phyloP scores from a whole-genome alignment of 2,113 vertebrate genomes.

The Corythornis vintsioides region DNA sequence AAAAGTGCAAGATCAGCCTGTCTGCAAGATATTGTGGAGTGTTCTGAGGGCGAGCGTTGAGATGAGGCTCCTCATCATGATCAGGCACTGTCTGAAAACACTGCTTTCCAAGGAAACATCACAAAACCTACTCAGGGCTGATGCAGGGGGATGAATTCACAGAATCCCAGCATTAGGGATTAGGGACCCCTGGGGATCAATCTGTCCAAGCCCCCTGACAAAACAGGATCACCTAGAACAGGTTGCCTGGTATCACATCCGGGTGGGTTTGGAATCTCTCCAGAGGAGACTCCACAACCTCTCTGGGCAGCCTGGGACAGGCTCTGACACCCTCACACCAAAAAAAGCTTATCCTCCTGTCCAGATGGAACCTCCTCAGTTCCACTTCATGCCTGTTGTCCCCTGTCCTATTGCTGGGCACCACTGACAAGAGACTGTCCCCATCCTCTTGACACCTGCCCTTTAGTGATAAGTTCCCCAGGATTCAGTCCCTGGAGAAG shows the following conservation, averaged over 20 bases:
- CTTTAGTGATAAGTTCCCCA: background rate
- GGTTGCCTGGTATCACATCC: background rate
- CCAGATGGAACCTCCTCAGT: background rate
- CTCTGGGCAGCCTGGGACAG: background rate
- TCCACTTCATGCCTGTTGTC: background rate
- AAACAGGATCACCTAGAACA: background rate
- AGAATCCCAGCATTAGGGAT: background rate
- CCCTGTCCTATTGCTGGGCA: background rate
- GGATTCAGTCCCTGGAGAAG: background rate
- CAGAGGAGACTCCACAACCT: background rate
- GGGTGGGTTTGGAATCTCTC: background rate
- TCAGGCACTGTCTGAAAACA: background rate
- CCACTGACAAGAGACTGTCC: background rate
- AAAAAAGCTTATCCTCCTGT: background rate
- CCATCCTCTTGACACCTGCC: background rate
- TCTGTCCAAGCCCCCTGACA: background rate
- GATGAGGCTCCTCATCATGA: fast-evolving
- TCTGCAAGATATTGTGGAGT: background rate
- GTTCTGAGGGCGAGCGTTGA: background rate
- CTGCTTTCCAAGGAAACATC: background rate
- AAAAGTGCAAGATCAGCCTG: background rate
- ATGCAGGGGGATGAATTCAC: background rate
- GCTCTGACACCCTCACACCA: background rate
- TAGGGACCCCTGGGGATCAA: background rate
- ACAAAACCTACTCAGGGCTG: background rate